phyloP scores from a whole-genome alignment of 2,888 invertebrate species.

The Drosophila quinaria region DNA sequence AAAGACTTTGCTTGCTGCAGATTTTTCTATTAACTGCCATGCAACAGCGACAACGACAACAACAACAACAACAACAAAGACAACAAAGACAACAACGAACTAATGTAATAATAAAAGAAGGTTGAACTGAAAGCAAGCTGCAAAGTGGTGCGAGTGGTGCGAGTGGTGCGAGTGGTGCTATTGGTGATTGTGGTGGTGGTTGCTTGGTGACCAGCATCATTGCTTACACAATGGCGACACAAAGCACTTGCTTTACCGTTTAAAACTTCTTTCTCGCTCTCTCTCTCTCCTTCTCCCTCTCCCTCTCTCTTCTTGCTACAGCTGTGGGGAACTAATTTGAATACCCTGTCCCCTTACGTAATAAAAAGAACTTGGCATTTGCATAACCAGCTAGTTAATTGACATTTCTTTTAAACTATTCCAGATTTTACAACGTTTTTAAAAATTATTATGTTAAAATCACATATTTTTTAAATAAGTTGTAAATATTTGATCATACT shows the following conservation, averaged over 20 bases:
- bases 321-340: constrained; percentile 40
- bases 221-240: constrained; percentile 56
- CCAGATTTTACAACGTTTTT: neutral
- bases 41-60: constrained; percentile 39
- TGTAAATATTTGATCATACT: too few relatives aligned
- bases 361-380: neutral
- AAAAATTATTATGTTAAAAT: too few relatives aligned
- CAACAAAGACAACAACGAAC: constrained; percentile 41
- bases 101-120: constrained; percentile 73
- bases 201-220: constrained; percentile 52
- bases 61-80: constrained; percentile 28
- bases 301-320: neutral
- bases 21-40: constrained; percentile 76
- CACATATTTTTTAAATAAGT: too few relatives aligned
- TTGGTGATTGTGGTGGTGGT: constrained; percentile 21
- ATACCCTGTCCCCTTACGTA: constrained; percentile 27
- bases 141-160: constrained; percentile 1
- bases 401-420: neutral
- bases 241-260: constrained; percentile 42
- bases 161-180: neutral
- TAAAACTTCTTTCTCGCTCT: neutral
- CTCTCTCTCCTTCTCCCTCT: neutral
- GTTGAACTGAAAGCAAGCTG: constrained; percentile 57
- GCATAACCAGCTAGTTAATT: neutral
- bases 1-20: constrained; percentile 70